These are phyloP conservation scores for Neotoxoptera formosana DNA, from an alignment of 1,140 invertebrate genomes.

Conservation along the genomic window DNA sequence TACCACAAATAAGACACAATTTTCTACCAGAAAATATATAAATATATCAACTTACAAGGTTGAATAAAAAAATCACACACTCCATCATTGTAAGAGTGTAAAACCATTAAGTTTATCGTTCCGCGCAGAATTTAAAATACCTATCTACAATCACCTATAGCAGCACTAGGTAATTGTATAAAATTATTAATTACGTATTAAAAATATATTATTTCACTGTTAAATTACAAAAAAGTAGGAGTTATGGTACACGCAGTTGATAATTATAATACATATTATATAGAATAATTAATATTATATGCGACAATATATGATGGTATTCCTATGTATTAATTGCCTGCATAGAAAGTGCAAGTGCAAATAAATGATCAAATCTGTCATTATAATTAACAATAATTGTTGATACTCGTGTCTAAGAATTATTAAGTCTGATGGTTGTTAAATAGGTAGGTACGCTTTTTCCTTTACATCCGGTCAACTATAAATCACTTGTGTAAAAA, in stretches of 20 bases:
- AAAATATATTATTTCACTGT: not conserved
- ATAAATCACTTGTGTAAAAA: slow-evolving; percentile 22
- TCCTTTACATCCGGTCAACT: not conserved
- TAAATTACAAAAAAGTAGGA: not conserved
- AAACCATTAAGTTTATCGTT: not conserved
- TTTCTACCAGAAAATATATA: not conserved
- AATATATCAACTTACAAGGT: too few species aligned
- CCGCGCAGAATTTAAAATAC: not conserved
- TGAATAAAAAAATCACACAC: not conserved
- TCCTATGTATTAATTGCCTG: not conserved
- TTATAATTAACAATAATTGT: not conserved
- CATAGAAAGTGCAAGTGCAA: not conserved
- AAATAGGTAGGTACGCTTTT: not conserved
- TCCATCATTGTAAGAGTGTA: not conserved
- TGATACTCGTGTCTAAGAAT: not conserved
- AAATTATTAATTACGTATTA: too few species aligned
- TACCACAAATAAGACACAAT: not conserved
- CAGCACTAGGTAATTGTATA: not conserved
- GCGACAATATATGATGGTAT: not conserved
- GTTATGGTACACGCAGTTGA: not conserved
- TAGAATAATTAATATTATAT: too few species aligned
- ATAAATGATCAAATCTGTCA: not conserved
- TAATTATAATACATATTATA: not conserved
- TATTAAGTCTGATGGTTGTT: not conserved
- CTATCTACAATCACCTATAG: not conserved